Evolutionary conservation across 1,140 invertebrate genomes (phyloP).

Genomic region (Saccostrea glomerata): DNA sequence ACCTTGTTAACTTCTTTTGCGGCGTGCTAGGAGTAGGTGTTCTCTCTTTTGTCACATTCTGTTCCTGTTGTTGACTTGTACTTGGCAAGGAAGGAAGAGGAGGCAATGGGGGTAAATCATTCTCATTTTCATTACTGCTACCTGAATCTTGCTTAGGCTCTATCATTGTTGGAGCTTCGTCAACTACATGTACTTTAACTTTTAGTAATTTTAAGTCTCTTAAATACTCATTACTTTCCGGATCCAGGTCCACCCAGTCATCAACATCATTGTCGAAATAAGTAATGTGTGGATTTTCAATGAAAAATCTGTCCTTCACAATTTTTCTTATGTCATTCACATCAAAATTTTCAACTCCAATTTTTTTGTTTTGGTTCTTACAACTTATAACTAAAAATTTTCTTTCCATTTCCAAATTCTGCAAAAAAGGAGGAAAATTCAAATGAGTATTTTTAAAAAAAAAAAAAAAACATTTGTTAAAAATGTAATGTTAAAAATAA

Average conservation of each 20-base stretch:
- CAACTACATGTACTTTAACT: conserved; percentile 15
- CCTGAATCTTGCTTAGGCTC: too few species aligned
- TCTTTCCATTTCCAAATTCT: conserved; percentile 43
- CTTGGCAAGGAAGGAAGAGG: background rate
- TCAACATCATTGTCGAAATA: conserved; percentile 41
- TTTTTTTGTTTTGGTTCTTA: conserved; percentile 34
- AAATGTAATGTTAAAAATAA: too few species aligned
- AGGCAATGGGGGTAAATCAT: background rate
- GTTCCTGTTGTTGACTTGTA: background rate
- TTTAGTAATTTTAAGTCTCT: background rate
- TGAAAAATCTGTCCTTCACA: conserved; percentile 23
- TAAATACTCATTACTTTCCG: background rate
- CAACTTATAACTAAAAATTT: conserved; percentile 28
- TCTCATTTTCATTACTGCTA: too few species aligned
- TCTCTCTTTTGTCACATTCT: too few species aligned
- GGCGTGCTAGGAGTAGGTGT: too few species aligned
- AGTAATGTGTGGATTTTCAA: conserved; percentile 15
- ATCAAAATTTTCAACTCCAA: background rate
- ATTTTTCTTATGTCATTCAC: background rate
- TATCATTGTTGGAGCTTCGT: background rate
- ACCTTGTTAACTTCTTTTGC: background rate
- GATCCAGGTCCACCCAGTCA: conserved; percentile 33
- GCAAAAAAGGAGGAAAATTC: conserved; percentile 16
- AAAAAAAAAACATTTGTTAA: too few species aligned
- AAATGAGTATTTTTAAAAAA: too few species aligned